A percentile compares a stretch with the other conserved stretches of the same genome.
These are phyloP conservation scores for Scolanthus callimorphus DNA, from an alignment of 92 coral and sea anemone species.

Conservation along the genomic window DNA sequence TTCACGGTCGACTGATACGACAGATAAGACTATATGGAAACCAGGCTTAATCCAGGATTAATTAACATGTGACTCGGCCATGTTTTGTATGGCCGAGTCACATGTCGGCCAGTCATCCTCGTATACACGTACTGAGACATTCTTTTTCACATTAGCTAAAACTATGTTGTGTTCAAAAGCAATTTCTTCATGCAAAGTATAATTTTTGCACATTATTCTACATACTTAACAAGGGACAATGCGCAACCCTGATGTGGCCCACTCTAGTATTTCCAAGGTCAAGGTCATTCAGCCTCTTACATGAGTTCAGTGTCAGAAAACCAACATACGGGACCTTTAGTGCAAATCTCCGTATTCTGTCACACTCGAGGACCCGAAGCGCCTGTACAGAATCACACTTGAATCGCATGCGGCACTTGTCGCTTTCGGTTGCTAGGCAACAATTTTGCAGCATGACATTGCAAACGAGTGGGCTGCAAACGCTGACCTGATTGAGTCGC, in stretches of 20 bases:
- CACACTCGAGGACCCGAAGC: conserved; percentile 44
- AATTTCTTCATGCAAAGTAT: too few species aligned
- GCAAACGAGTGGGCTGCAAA: conserved; percentile 33
- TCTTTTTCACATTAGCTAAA: too few species aligned
- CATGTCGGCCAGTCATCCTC: too few species aligned
- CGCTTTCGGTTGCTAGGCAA: conserved; percentile 32
- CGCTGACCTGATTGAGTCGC: conserved; percentile 21
- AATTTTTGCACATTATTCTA: too few species aligned
- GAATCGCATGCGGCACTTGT: conserved; percentile 50
- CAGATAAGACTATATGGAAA: too few species aligned
- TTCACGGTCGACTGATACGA: too few species aligned
- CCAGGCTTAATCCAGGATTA: too few species aligned
- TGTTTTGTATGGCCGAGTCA: too few species aligned
- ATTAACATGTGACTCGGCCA: too few species aligned
- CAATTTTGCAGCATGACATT: conserved; percentile 50
- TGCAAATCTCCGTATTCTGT: conserved; percentile 50
- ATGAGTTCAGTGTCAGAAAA: conserved; percentile 57
- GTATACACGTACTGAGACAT: too few species aligned
- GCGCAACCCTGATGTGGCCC: conserved; percentile 28
- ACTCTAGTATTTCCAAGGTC: conserved; percentile 45
- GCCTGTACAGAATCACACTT: conserved; percentile 54
- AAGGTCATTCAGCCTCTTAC: conserved; percentile 41
- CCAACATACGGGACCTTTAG: conserved; percentile 49
- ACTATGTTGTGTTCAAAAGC: too few species aligned
- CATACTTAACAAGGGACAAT: conserved; percentile 56